Conservation (phyloP, 2,888 invertebrate genomes). For the Macrosiphum euphorbiae region DNA sequence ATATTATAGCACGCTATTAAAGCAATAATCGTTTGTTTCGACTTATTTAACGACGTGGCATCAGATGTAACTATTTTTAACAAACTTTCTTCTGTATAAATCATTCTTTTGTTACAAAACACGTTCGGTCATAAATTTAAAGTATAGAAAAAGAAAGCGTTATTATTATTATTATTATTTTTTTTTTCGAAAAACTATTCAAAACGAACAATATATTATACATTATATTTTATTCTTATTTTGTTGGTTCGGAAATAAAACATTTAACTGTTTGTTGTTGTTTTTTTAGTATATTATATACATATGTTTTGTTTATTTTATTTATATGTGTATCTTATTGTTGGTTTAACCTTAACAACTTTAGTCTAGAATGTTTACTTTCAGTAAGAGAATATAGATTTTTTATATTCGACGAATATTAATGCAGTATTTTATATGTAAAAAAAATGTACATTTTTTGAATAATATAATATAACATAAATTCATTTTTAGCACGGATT, state of each 20-base stretch:
- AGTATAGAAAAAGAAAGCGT: background rate
- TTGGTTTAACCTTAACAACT: conserved; percentile 18
- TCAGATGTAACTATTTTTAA: conserved; percentile 20
- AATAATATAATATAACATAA: background rate
- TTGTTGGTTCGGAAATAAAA: conserved; percentile 23
- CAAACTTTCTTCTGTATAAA: conserved; percentile 8
- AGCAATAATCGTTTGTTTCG: conserved; percentile 11
- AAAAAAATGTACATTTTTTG: background rate
- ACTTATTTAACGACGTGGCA: background rate
- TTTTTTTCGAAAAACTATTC: conserved; percentile 1
- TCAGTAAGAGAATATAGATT: background rate
- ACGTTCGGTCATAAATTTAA: background rate
- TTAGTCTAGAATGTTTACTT: background rate
- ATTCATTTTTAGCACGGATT: background rate
- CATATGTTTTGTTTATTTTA: conserved; percentile 37
- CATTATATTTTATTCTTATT: conserved; percentile 8
- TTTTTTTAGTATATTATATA: background rate
- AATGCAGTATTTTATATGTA: background rate
- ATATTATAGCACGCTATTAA: background rate
- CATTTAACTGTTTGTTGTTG: conserved; percentile 7
- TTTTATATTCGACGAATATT: background rate
- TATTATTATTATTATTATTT: background rate
- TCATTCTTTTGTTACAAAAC: background rate
- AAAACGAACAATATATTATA: conserved; percentile 26
- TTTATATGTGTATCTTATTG: background rate